Evolutionary conservation across 2,113 vertebrate genomes (phyloP).

Genomic region (Trogon surrucura): DNA sequence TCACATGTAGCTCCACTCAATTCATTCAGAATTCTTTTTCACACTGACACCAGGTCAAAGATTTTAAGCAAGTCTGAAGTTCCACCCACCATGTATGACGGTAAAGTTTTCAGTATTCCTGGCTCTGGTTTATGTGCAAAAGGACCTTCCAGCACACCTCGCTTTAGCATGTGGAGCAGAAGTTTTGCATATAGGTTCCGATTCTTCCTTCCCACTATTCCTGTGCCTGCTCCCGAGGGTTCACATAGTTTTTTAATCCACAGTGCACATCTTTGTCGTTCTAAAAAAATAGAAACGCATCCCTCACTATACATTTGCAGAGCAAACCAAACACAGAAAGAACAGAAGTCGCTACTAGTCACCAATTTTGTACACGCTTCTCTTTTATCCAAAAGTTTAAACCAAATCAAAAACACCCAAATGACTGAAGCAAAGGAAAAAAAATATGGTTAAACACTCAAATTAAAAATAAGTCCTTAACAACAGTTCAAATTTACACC

Average conservation of each 20-base stretch:
- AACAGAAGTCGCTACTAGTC: not conserved
- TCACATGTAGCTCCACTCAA: not conserved
- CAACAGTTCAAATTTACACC: not conserved
- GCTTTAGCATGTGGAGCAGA: conserved; percentile 90
- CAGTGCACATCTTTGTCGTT: conserved; percentile 85
- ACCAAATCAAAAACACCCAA: not conserved
- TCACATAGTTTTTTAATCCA: conserved; percentile 97
- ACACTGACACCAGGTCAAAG: not conserved
- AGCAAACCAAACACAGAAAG: not conserved
- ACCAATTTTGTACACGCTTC: not conserved
- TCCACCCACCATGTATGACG: conserved; percentile 88
- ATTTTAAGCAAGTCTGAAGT: not conserved
- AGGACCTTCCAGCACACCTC: conserved; percentile 85
- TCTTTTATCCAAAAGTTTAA: not conserved
- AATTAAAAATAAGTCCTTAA: not conserved
- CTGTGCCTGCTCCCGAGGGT: conserved; percentile 78
- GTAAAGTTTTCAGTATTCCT: conserved; percentile 84
- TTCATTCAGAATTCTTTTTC: not conserved
- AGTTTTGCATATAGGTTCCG: conserved; percentile 88
- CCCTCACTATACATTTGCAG: not conserved
- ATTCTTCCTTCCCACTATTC: conserved; percentile 83
- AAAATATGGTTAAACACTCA: not conserved
- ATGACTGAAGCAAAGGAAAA: rapidly evolving
- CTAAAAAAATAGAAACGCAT: conserved; percentile 65
- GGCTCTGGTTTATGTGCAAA: conserved; percentile 86